Evolutionary conservation across 2,888 invertebrate genomes (phyloP).

Genomic region (Dasysyrphus tricinctus): DNA sequence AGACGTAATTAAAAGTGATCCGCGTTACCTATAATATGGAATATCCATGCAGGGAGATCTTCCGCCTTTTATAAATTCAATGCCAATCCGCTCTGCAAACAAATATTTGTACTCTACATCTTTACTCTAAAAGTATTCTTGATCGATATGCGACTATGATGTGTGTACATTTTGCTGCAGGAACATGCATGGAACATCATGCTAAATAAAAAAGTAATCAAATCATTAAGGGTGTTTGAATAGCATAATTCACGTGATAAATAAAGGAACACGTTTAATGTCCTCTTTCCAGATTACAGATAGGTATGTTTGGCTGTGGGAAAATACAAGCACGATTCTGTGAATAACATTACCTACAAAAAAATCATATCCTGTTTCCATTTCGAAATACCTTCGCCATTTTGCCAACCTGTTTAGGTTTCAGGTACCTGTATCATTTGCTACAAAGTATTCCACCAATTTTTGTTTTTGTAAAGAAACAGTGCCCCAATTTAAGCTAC

Average conservation of each 20-base stretch:
- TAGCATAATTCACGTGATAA: neutral
- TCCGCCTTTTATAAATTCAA: too few species aligned
- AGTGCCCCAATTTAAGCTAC: constrained; percentile 61
- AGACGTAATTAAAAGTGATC: too few species aligned
- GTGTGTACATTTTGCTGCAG: too few species aligned
- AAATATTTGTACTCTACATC: too few species aligned
- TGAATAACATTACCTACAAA: neutral
- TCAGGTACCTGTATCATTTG: constrained; percentile 23
- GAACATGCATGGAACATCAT: too few species aligned
- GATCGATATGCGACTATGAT: too few species aligned
- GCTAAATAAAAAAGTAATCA: neutral
- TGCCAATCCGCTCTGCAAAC: too few species aligned
- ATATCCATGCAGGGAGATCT: too few species aligned
- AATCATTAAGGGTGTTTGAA: constrained; percentile 15
- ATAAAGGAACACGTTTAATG: constrained; percentile 43
- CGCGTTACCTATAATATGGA: too few species aligned
- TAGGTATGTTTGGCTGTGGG: neutral
- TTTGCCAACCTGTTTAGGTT: constrained; percentile 52
- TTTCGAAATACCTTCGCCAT: neutral
- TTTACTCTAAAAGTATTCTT: too few species aligned
- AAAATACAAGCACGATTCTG: constrained; percentile 23
- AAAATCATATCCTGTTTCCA: constrained; percentile 56
- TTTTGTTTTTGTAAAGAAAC: neutral
- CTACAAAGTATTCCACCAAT: constrained; percentile 22
- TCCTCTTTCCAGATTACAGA: constrained; percentile 32